Base-by-base conservation (phyloP, 37 sponge, comb jelly and placozoan genomes). In the Mnemiopsis leidyi region DNA sequence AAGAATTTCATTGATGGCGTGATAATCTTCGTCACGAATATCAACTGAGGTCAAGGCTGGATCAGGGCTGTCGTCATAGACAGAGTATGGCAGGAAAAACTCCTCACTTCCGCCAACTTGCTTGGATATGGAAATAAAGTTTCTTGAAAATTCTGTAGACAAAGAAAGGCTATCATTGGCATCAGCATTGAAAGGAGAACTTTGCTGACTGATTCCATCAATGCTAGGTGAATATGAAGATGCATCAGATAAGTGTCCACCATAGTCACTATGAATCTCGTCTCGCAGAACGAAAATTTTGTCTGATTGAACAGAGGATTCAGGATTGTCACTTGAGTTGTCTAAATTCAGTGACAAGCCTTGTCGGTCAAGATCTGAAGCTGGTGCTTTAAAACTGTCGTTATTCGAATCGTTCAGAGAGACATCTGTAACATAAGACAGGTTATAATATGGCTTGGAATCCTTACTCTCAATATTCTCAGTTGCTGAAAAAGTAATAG, bases 31-130 rank as follows among this genome's bases (percentile, higher is more conserved):
- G 2, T 85, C 90, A 9, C 39, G 24, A 3, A 85, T 38, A 23
- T 85, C 90, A 38, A 85, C 35, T 9, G 90, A 13, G 5, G 33
- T 85, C 5, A 85, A 61, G 0, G 23, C 90, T 21, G 61, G 40
- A 18, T 85, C 90, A 0, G 40, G 90, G 39, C 90, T 85, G 21
- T 85, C 36, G 26, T 40, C 61, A 25, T 85, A 85, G 32, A 85
- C 23, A 23, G 90, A 85, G 24, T n/a, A 85, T 13, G 90, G 90
- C 26, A 85, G 24, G 90, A 85, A 85, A 25, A 33, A 85, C 90
- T 85, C 90, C 33, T 85, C 90, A 40, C 90, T 85, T 16, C 35
- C 36, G 1, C 90, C 90, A 21, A 9, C 33, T 32, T 9, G 0
- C 29, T 85, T 26, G 2, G 90, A 85, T 21, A 85, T 20, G 32